Evolutionary conservation across 2,113 vertebrate genomes (phyloP).

Genomic region (Macaca nemestrina): DNA sequence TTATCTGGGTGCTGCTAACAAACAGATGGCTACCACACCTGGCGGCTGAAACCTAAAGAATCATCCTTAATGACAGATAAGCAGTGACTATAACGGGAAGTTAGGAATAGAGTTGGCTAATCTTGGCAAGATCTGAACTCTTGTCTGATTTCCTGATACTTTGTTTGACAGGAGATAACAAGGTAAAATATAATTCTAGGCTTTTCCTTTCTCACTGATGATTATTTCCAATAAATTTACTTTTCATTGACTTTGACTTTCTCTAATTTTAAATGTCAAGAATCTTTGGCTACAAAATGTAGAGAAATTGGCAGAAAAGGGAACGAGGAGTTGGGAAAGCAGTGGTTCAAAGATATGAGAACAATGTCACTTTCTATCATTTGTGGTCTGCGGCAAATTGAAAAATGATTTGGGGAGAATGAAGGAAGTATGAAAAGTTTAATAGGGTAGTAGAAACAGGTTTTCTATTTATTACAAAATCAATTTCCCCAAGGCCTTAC

Average conservation of each 20-base stretch:
- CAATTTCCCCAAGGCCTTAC: conserved; percentile 1
- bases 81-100: neutral
- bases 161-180: conserved; percentile 27
- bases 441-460: conserved; percentile 16
- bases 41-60: neutral
- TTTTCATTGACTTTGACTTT: conserved; percentile 37
- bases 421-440: conserved; percentile 8
- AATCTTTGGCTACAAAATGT: neutral
- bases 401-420: conserved; percentile 45
- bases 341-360: neutral
- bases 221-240: conserved; percentile 44
- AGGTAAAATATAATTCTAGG: neutral
- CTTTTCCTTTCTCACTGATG: conserved; percentile 24
- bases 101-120: neutral
- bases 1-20: neutral
- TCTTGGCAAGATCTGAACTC: conserved; percentile 20
- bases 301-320: neutral
- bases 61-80: neutral
- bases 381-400: conserved; percentile 29
- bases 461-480: conserved; percentile 39
- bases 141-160: conserved; percentile 17
- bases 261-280: conserved; percentile 48
- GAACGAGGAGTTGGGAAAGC: neutral
- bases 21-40: neutral
- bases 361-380: conserved; percentile 32